Conservation (phyloP, 1,140 invertebrate genomes). For the Drosophila grimshawi region DNA sequence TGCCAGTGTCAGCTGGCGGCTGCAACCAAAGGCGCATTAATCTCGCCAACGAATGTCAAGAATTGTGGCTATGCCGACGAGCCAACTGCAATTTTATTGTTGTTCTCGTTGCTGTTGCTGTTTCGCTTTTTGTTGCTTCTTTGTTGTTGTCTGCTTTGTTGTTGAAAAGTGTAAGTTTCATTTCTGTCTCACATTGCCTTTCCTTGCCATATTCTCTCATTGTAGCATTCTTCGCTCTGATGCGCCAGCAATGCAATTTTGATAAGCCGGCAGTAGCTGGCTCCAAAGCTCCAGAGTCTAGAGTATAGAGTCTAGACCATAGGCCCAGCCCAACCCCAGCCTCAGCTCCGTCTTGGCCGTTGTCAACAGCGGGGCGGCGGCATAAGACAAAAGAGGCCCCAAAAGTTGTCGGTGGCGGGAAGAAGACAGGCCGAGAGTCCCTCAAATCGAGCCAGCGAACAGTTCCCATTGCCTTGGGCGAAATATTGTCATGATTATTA, state of each 20-base stretch:
- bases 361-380: slow-evolving; percentile 43
- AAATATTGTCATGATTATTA: slow-evolving; percentile 63
- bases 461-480: slow-evolving; percentile 44
- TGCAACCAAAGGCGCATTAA: slow-evolving; percentile 80
- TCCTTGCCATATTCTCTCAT: slow-evolving; percentile 60
- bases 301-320: too few relatives aligned
- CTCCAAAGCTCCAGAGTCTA: slow-evolving; percentile 18
- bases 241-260: slow-evolving; percentile 66
- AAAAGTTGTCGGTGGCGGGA: slow-evolving; percentile 20
- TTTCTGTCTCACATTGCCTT: slow-evolving; percentile 72
- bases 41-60: slow-evolving; percentile 80
- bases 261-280: slow-evolving; percentile 56
- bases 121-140: slow-evolving; percentile 1
- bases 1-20: slow-evolving; percentile 50
- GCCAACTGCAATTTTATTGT: slow-evolving; percentile 24
- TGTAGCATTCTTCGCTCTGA: slow-evolving; percentile 60
- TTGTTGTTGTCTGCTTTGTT: slow-evolving; percentile 20
- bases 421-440: not conserved
- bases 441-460: slow-evolving; percentile 23
- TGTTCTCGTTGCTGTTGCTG: slow-evolving; percentile 13
- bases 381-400: slow-evolving; percentile 49
- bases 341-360: slow-evolving; percentile 4
- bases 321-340: too few relatives aligned
- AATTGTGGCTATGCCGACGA: slow-evolving; percentile 79
- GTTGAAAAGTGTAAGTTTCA: slow-evolving; percentile 80